Evolutionary conservation across 2,113 vertebrate genomes (phyloP).

Genomic region (Carassius carassius): DNA sequence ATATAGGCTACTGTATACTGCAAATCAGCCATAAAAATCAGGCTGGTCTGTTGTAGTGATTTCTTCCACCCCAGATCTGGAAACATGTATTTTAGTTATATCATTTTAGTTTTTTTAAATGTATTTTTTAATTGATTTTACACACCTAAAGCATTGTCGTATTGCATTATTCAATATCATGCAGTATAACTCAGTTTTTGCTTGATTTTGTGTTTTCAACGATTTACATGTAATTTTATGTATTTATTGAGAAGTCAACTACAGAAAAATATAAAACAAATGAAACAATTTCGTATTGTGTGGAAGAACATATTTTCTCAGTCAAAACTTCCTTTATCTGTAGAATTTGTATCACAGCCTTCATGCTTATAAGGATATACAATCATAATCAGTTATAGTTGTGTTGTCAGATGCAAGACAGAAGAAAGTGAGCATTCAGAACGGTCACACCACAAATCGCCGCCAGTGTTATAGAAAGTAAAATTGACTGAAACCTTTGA

Average conservation of each 20-base stretch:
- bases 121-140: too few species aligned
- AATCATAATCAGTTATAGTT: background rate
- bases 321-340: background rate
- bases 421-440: background rate
- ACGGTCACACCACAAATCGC: slow-evolving; percentile 26
- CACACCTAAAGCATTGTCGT: background rate
- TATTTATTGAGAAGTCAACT: slow-evolving; percentile 26
- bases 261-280: background rate
- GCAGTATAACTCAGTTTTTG: background rate
- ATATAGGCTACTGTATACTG: too few species aligned
- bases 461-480: slow-evolving; percentile 37
- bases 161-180: background rate
- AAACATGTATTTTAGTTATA: too few species aligned
- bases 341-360: background rate
- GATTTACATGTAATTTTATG: background rate
- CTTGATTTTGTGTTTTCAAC: background rate
- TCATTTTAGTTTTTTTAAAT: too few species aligned
- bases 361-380: slow-evolving; percentile 6
- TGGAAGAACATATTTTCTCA: background rate
- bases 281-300: background rate
- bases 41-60: too few species aligned
- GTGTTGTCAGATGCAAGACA: background rate
- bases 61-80: too few species aligned
- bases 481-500: slow-evolving; percentile 33
- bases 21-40: too few species aligned